phyloP scores from a whole-genome alignment of 1,140 invertebrate genomes.

The Amyelois transitella region DNA sequence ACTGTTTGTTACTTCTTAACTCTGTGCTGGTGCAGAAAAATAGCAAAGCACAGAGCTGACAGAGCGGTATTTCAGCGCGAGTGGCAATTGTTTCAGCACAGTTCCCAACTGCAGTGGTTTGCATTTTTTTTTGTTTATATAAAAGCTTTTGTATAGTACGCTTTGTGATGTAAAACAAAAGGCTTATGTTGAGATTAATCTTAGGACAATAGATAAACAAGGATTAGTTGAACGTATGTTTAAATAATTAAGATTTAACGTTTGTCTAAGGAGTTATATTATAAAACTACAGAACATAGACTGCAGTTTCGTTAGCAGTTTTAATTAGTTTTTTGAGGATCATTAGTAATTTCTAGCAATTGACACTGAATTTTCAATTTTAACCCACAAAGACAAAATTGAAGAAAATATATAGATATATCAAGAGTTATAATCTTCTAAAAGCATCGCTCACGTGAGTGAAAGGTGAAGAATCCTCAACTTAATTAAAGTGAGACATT shows the following conservation, averaged over 20 bases:
- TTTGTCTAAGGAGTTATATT: too few relatives aligned
- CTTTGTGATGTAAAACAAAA: slow-evolving; percentile 3
- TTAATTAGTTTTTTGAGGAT: too few relatives aligned
- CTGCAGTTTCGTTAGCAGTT: too few relatives aligned
- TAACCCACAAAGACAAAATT: too few relatives aligned
- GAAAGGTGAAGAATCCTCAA: slow-evolving; percentile 9
- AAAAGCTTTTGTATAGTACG: slow-evolving; percentile 3
- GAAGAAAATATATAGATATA: too few relatives aligned
- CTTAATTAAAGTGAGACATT: slow-evolving; percentile 22
- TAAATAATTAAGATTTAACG: too few relatives aligned
- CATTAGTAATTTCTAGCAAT: too few relatives aligned
- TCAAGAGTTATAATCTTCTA: too few relatives aligned
- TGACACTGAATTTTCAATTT: too few relatives aligned
- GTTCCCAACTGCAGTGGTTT: slow-evolving; percentile 20
- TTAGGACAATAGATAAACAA: not conserved
- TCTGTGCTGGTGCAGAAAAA: not conserved
- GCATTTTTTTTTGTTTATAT: slow-evolving; percentile 10
- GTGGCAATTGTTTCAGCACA: slow-evolving; percentile 36
- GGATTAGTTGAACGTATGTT: too few relatives aligned
- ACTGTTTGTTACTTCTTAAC: too few relatives aligned
- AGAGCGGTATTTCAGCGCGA: not conserved
- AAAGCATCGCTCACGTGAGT: not conserved
- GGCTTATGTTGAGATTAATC: not conserved
- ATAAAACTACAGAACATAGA: too few relatives aligned
- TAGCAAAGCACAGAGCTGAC: not conserved